Base-by-base conservation (phyloP, 1,140 invertebrate genomes). In the Nymphalis io region DNA sequence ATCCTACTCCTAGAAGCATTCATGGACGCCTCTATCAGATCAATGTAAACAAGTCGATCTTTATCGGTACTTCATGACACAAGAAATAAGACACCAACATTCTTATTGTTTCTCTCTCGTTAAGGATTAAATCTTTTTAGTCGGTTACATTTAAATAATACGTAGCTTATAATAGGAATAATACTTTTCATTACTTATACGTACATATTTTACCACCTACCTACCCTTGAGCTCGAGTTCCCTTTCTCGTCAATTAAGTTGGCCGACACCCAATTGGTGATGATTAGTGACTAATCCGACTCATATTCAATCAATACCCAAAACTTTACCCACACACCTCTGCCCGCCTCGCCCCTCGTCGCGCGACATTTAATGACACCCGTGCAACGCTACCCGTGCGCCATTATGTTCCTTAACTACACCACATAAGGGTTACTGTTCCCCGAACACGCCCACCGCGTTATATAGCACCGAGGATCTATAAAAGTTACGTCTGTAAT, bases 401-500 rank as follows among this genome's bases (percentile, higher is more conserved):
- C 86, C 74, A 85, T 79, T 80, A 79, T 85, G 61, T 68, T 76
- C 84, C 81, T 84, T 90, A 85, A 72, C 33, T 58, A 68, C 51
- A 70, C 69, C 67, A 60, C 72, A 70, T 76, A 90, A 85, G 77
- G 81, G 75, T 78, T 72, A 87, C 74, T 79, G 73, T 90, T 77
- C 80, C 75, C 75, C 80, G 80, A 75, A 84, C 80, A 74, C 80
- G 78, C 79, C 87, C 83, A 88, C 87, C 88, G 88, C 88, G 89
- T 91, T 91, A 91, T 91, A 91, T 91, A 91, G 89, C 88, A 90
- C 88, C 85, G 89, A 91, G 88, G 89, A 91, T 91, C 89, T 91
- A 91, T 91, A 91, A 91, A 91, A 91, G 89, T 91, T 91, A 91
- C 89, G 89, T 91, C 89, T 91, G 89, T 91, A 91, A 91, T 91